Base-by-base conservation (phyloP, 2,888 invertebrate species). In the Coenonympha glycerion region DNA sequence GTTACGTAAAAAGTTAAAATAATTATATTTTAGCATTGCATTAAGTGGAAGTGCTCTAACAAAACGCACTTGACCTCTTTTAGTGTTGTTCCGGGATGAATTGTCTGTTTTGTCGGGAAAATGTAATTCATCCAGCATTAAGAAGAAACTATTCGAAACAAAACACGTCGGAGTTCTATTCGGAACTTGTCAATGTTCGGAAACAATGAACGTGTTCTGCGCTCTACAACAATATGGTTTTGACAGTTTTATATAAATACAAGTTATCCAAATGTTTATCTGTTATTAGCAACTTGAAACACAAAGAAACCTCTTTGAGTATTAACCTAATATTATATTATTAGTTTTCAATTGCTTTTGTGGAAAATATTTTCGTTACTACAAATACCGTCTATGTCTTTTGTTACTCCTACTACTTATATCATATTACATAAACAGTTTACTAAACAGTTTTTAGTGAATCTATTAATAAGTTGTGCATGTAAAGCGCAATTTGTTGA, bases 171-270 rank as follows among this genome's bases (percentile, higher is more conserved):
- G 36, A 51, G 31, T 26, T 47, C 46, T 37, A 58, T 58, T 58
- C 41, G 39, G 51, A 56, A 52, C 49, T 56, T 59, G 48, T 58
- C 60, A 53, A 58, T 58, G 51, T 57, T 55, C 47, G 37, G 3
- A 39, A 47, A 52, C 55, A 50, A 56, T 41, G 30, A 37, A 47
- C 49, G 24, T 19, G 24, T 30, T 46, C 42, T 24, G 16, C 13
- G 30, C 31, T 37, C 18, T 37, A 22, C 46, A 40, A 53, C 54
- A 55, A 56, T 55, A 53, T 53, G 41, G 39, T 52, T 55, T 55
- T 60, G 57, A 57, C 52, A 54, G 49, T 48, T 57, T 49, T 55
- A 47, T 54, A 47, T 47, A 59, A 53, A 50, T 33, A 50, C 19
- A 53, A 37, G 30, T 40, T 55, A 42, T 44, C 46, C 15, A 31